Conservation (phyloP, 1,140 invertebrate species). For the Amyelois transitella region DNA sequence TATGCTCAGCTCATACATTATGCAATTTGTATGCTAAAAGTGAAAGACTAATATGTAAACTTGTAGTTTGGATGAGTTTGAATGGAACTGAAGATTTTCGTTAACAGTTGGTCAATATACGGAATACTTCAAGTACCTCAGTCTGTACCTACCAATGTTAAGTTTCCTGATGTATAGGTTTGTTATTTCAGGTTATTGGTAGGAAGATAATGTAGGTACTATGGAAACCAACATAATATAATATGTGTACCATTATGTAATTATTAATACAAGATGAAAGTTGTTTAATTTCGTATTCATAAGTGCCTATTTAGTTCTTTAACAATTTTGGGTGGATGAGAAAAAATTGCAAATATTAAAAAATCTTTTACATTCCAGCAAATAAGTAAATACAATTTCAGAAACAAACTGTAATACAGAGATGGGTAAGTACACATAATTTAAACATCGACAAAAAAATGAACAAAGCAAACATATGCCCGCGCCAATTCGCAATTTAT, state of each 20-base stretch:
- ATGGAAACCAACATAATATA: too few species aligned
- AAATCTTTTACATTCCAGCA: too few species aligned
- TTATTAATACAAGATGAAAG: not conserved
- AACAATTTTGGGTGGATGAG: not conserved
- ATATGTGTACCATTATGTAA: not conserved
- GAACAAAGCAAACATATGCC: not conserved
- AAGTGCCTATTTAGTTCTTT: not conserved
- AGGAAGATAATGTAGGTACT: too few species aligned
- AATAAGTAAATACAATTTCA: too few species aligned
- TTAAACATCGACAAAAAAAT: too few species aligned
- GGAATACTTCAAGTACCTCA: too few species aligned
- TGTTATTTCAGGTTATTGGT: too few species aligned
- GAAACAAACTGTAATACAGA: too few species aligned
- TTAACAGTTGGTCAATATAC: not conserved
- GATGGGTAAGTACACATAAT: too few species aligned
- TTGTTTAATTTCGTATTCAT: not conserved
- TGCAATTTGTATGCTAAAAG: not conserved
- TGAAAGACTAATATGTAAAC: not conserved
- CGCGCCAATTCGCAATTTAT: not conserved
- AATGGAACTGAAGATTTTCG: not conserved
- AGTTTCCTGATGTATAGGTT: not conserved
- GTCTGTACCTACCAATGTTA: too few species aligned
- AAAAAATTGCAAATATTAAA: too few species aligned
- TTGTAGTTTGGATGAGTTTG: not conserved
- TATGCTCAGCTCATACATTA: not conserved